phyloP scores from a whole-genome alignment of 1,140 invertebrate species.

The Sycobia sp. region DNA sequence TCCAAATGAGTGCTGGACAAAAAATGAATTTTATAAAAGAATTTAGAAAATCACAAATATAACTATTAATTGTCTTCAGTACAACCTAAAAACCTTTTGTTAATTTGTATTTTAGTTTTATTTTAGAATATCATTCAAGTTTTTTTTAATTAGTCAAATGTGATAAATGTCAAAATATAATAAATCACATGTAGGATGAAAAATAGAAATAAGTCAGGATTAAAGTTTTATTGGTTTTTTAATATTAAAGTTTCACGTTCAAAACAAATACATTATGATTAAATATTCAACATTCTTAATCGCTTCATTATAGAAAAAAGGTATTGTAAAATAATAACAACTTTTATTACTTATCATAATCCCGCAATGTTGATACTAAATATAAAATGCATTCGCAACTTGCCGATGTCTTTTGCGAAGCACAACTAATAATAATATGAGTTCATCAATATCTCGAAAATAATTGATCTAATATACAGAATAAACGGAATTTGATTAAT shows the following conservation, averaged over 20 bases:
- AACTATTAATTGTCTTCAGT: too few species aligned
- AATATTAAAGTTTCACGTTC: constrained; percentile 27
- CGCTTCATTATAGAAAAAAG: background rate
- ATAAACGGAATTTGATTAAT: too few species aligned
- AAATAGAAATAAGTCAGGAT: too few species aligned
- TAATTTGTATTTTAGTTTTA: too few species aligned
- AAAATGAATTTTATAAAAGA: too few species aligned
- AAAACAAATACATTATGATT: constrained; percentile 22
- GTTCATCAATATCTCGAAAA: constrained; percentile 19
- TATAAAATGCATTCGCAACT: constrained; percentile 38
- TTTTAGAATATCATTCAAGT: too few species aligned
- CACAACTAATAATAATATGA: constrained; percentile 44
- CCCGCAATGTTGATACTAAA: constrained; percentile 43
- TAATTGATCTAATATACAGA: constrained; percentile 3
- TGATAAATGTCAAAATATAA: too few species aligned
- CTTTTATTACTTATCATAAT: constrained; percentile 43
- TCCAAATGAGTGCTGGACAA: too few species aligned
- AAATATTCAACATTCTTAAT: constrained; percentile 9
- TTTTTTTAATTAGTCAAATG: too few species aligned
- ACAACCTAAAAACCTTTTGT: too few species aligned
- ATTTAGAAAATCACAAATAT: too few species aligned
- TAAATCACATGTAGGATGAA: too few species aligned
- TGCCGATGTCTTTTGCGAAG: constrained; percentile 36
- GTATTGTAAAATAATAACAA: constrained; percentile 5
- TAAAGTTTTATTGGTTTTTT: constrained; percentile 15